Evolutionary conservation across 2,113 vertebrate genomes (phyloP), one percentile per base, ranked within the genome.

Genomic region (Brienomyrus longianalis): DNA sequence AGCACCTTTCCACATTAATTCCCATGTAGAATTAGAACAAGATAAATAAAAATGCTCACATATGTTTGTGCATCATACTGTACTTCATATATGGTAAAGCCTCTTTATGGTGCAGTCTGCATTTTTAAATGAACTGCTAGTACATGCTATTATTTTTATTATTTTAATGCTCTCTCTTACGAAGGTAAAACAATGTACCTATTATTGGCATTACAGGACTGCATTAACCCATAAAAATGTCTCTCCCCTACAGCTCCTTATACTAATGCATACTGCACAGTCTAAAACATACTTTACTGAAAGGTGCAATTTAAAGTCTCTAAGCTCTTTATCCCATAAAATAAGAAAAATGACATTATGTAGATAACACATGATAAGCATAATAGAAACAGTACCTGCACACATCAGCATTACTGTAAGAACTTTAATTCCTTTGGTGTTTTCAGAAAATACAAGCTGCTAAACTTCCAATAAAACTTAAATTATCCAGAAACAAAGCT

Each of bases 341-440:
- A 17, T 3, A 80, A 80, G 13, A 80, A 5, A 9, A 62, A 62
- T 23, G 56, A n/a, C 23, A 62, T 62, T 62, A n/a, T 31, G 9
- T 1, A 84, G 43, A 84, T 5, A 50, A 39, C 2, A 39, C 39
- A 39, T 39, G 10, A 31, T 43, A 21, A 11, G 4, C 35, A 15
- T 59, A 47, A 88, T 9, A n/a, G 39, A 56, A 17, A 88, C n/a
- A 88, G 17, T 19, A 84, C 45, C 2, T 8, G 39, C 43, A 85
- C 45, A 50, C 47, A 11, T 84, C 47, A 48, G 92, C 94, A 92
- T 95, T 91, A 94, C 89, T 89, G 88, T 83, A 94, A 94, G 89
- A 93, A 91, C 74, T 95, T 95, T 95, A 94, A 93, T 95, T 94
- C 92, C 94, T 96, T 96, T 95, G 95, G 94, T 95, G 95, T 94